Conservation (phyloP, 2,888 invertebrate species). For the Oscheius sp. region DNA sequence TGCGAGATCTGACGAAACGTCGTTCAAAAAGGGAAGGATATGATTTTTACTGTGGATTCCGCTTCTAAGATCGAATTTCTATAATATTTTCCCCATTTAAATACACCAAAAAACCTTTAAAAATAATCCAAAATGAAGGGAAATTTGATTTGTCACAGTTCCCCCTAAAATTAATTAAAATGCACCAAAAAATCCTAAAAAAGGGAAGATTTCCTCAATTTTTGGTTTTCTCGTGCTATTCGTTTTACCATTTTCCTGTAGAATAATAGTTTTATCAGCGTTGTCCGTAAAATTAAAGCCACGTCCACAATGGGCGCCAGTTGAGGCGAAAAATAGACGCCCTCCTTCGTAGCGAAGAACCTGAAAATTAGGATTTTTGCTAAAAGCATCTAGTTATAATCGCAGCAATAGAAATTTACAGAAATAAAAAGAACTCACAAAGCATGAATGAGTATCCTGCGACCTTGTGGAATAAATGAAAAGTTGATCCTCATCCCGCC, state of each 20-base stretch:
- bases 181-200: too few relatives aligned
- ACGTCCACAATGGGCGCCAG: slow-evolving; percentile 60
- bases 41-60: too few relatives aligned
- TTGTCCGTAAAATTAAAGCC: slow-evolving; percentile 60
- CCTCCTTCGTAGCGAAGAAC: slow-evolving; percentile 46
- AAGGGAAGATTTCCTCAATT: too few relatives aligned
- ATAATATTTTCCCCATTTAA: too few relatives aligned
- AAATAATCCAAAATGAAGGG: too few relatives aligned
- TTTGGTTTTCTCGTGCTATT: too few relatives aligned
- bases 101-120: too few relatives aligned
- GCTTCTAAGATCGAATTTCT: too few relatives aligned
- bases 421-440: slow-evolving; percentile 44
- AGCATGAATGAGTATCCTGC: slow-evolving; percentile 51
- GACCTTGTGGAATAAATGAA: slow-evolving; percentile 56
- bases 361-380: slow-evolving; percentile 16
- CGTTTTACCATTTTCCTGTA: slow-evolving; percentile 40
- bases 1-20: too few relatives aligned
- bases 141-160: background rate
- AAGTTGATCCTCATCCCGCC: slow-evolving; percentile 58
- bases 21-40: too few relatives aligned
- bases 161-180: background rate
- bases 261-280: slow-evolving; percentile 46
- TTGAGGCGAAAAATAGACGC: slow-evolving; percentile 50
- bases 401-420: too few relatives aligned
- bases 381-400: too few relatives aligned